Percentiles rank a stretch among this genome's conserved stretches.
These are phyloP conservation scores for Lamprologus sp. DNA, from an alignment of 2,113 vertebrate species.

Conservation along the genomic window DNA sequence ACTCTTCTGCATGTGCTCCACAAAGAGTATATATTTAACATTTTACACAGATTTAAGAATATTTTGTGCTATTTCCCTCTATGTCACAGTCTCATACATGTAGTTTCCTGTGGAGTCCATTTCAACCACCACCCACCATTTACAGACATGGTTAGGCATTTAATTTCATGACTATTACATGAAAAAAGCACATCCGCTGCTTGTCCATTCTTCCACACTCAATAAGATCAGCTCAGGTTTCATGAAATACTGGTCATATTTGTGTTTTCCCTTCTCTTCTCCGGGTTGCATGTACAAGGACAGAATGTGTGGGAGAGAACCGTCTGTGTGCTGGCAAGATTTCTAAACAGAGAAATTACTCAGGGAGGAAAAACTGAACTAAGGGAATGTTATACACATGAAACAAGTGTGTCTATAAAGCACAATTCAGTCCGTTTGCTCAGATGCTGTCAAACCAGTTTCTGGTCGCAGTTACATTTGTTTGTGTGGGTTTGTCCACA, in stretches of 20 bases:
- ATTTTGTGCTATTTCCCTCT: not conserved
- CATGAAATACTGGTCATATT: not conserved
- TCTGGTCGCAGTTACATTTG: conserved; percentile 9
- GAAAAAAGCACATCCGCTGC: not conserved
- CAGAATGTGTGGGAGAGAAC: not conserved
- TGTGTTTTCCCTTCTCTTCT: not conserved
- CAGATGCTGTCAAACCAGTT: conserved; percentile 52
- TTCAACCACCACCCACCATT: not conserved
- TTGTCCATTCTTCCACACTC: not conserved
- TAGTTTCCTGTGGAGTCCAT: not conserved
- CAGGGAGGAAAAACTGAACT: not conserved
- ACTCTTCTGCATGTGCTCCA: not conserved
- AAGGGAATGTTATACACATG: not conserved
- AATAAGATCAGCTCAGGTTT: conserved; percentile 26
- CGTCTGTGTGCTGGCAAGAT: not conserved
- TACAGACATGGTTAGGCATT: not conserved
- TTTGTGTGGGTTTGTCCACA: not conserved
- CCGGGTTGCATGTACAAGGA: not conserved
- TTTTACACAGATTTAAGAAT: not conserved
- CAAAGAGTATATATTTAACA: not conserved
- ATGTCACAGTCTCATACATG: not conserved
- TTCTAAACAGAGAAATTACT: not conserved
- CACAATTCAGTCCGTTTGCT: not conserved
- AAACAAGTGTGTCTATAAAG: not conserved
- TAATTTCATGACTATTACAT: not conserved